Evolutionary conservation across 1,140 invertebrate genomes (phyloP), one percentile per base, ranked within the genome.

Genomic region (Penaeus japonicus): DNA sequence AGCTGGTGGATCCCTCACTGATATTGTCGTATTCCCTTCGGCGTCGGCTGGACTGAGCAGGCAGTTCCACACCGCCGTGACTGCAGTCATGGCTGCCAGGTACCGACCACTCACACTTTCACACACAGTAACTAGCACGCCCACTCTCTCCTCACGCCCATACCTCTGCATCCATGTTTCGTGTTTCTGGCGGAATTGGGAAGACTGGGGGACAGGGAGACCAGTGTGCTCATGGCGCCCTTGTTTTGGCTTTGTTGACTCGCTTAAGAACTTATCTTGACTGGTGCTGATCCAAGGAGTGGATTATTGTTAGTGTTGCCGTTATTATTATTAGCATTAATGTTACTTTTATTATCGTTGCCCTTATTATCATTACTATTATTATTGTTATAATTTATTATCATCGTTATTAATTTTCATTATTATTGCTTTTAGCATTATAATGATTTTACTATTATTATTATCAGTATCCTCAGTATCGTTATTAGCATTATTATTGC

Each of bases 21-120:
- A 86, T 77, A 73, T 59, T 85, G 32, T 86, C 59, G 85, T 88
- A 55, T 88, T 83, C 80, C 81, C 65, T 55, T 70, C 80, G 47
- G 47, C 47, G 62, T 65, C 53, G 80, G 73, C 73, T 78, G 87
- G 70, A 55, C 62, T 83, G 57, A 77, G 27, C 87, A 88, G 87
- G 83, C 87, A 88, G 87, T 88, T 88, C 87, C 87, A 88, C 87
- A 88, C 87, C 54, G 87, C 87, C 53, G 87, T 88, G 59, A 88
- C 87, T 53, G 87, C 87, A 55, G 87, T 88, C 79, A 88, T 88
- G 87, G 87, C 87, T 59, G 87, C 87, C 87, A 88, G 87, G 87
- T 88, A 73, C 35, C 35, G 70, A 32, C 35, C 27, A 27, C 27
- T 73, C 12, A 32, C 27, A 73, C 27, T 73, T 32, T 73, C 17